Conservation (phyloP, 1,140 invertebrate species). For the Alviniconcha marisindica region DNA sequence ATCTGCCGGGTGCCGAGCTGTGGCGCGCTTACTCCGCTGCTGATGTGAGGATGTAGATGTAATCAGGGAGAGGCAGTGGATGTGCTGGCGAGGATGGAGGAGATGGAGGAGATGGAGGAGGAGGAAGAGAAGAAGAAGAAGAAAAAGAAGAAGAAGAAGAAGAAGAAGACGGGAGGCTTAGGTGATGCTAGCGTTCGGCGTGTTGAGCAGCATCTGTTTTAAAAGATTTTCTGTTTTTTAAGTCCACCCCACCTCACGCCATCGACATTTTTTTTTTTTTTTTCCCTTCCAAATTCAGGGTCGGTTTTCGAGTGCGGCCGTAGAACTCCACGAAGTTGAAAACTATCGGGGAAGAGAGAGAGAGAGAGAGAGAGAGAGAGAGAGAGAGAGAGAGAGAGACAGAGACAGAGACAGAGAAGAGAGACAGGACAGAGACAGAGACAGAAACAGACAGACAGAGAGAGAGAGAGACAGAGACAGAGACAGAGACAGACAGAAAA, state of each 20-base stretch:
- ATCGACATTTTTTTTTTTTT: too few species aligned
- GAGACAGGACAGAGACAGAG: not conserved
- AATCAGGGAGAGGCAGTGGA: not conserved
- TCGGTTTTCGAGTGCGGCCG: too few species aligned
- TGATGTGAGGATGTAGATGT: not conserved
- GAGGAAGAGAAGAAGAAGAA: too few species aligned
- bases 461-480: slow-evolving; percentile 17
- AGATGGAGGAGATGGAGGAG: not conserved
- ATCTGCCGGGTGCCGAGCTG: not conserved
- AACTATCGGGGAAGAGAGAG: too few species aligned
- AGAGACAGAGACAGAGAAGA: not conserved
- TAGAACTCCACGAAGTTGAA: too few species aligned
- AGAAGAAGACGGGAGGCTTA: too few species aligned
- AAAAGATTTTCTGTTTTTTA: too few species aligned
- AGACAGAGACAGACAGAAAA: not conserved
- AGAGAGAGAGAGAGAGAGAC: slow-evolving; percentile 9
- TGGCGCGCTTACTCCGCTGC: not conserved
- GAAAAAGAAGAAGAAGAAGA: too few species aligned
- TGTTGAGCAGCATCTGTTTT: too few species aligned
- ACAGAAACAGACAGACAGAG: not conserved
- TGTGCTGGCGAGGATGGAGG: not conserved
- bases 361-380: slow-evolving; percentile 24
- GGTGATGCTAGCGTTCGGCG: too few species aligned
- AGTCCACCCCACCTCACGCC: too few species aligned
- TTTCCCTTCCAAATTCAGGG: too few species aligned